phyloP scores from a whole-genome alignment of 2,797 vertebrate genomes.

The Acanthiza pusilla region DNA sequence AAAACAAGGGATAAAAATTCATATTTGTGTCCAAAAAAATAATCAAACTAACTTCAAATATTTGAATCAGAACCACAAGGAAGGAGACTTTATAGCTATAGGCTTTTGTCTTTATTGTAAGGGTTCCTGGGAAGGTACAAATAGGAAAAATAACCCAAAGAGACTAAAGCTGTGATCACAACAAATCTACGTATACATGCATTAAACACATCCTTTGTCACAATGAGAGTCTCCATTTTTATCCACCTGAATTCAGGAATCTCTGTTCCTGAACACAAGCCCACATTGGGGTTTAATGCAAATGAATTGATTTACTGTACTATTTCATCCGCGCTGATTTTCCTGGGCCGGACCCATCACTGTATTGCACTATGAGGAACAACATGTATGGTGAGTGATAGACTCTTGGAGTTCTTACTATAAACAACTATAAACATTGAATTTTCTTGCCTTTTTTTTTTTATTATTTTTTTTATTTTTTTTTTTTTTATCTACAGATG shows the following conservation, averaged over 20 bases:
- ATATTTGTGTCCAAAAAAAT: neutral
- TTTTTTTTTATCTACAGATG: neutral
- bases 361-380: neutral
- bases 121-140: neutral
- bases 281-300: neutral
- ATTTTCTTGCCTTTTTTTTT: neutral
- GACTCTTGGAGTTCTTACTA: neutral
- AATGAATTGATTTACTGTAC: neutral
- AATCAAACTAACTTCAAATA: conserved; percentile 4
- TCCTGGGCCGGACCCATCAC: neutral
- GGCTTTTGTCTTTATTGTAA: neutral
- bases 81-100: neutral
- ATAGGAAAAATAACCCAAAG: neutral
- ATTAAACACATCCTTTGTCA: neutral
- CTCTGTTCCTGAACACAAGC: neutral
- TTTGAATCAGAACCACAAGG: neutral
- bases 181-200: neutral
- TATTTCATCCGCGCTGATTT: neutral
- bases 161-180: neutral
- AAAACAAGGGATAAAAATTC: conserved; percentile 2
- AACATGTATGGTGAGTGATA: neutral
- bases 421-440: neutral
- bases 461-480: neutral
- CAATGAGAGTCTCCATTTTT: neutral
- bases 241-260: neutral